Base-by-base conservation (phyloP, 2,888 invertebrate species). In the Myathropa florea region DNA sequence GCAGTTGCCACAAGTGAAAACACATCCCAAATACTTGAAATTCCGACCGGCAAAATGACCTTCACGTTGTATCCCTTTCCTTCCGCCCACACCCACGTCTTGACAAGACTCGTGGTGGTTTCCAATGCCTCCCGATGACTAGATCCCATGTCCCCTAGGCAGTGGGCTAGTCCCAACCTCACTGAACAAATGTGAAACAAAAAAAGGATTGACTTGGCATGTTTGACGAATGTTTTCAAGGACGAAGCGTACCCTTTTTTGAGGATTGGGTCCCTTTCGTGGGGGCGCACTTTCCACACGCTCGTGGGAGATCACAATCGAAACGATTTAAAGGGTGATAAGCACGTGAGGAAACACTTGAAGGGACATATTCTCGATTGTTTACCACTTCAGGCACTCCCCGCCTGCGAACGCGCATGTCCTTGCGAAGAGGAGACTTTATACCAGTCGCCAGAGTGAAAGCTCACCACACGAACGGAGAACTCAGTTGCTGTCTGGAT, bases 301-400 rank as follows among this genome's bases (percentile, higher is more conserved):
- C 46, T 46, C 18, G 46, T 46, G 18, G 46, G 46, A n/a, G 46
- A 46, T 46, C 46, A 18, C 46, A 46, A 46, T 46, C 46, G 46
- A 46, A 46, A 6, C 57, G 70, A 60, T 71, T 71, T 46, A 60
- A 78, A 77, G 53, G 23, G 36, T 36, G 57, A 46, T 33, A 71
- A 78, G 64, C 78, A 78, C 78, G 78, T 78, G 78, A 71, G 64
- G 24, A 23, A 55, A 23, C 63, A 36, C n/a, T 55, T 30, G 9
- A 18, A 46, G 60, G 33, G 24, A 23, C 10, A 24, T 10, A 46
- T 24, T 53, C 36, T 57, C 14, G 24, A 24, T 70, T 78, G 68
- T 64, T 78, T 76, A 72, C 53, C 23, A 72, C 21, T 60, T 60
- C 24, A 18, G 46, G 18, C 18, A 46, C 7, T 18, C 18, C 46